A percentile compares a stretch with the other conserved stretches of the same genome.
Evolutionary conservation across 2,113 vertebrate species (phyloP).

Genomic region (Cyprinodon variegatus): DNA sequence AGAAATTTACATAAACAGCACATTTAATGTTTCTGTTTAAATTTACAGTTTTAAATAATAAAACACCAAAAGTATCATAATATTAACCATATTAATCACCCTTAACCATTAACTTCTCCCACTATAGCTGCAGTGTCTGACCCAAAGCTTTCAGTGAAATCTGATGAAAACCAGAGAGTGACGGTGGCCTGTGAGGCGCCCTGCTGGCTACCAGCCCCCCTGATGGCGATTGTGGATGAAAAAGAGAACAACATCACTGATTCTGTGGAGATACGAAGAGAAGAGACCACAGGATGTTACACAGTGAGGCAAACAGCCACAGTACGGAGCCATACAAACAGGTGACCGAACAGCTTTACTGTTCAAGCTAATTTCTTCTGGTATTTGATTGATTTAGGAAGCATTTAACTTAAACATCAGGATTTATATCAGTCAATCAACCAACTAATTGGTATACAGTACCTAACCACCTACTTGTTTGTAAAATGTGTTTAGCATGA

Average conservation of each 20-base stretch:
- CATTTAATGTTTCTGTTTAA: too few relatives aligned
- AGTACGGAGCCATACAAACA: background rate
- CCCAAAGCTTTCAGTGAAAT: background rate
- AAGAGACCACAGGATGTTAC: background rate
- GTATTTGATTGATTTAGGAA: too few relatives aligned
- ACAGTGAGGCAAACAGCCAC: background rate
- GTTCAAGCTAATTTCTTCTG: too few relatives aligned
- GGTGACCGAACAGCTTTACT: constrained; percentile 8
- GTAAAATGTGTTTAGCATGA: background rate
- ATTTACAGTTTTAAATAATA: too few relatives aligned
- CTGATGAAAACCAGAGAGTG: rapidly evolving
- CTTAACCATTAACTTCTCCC: background rate
- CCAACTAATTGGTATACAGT: background rate
- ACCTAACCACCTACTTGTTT: background rate
- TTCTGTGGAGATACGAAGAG: background rate
- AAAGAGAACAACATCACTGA: background rate
- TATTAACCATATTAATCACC: too few relatives aligned
- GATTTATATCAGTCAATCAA: background rate
- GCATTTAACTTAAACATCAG: too few relatives aligned
- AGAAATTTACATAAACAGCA: too few relatives aligned
- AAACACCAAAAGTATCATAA: too few relatives aligned
- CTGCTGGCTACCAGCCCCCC: constrained; percentile 15
- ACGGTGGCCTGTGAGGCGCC: constrained; percentile 5
- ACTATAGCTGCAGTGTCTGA: constrained; percentile 13
- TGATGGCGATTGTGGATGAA: constrained; percentile 25